Percentiles rank a stretch among this genome's conserved stretches.
phyloP scores from a whole-genome alignment of 30 jellyfish, hydroid and myxozoan species.

The Catostylus mosaicus region DNA sequence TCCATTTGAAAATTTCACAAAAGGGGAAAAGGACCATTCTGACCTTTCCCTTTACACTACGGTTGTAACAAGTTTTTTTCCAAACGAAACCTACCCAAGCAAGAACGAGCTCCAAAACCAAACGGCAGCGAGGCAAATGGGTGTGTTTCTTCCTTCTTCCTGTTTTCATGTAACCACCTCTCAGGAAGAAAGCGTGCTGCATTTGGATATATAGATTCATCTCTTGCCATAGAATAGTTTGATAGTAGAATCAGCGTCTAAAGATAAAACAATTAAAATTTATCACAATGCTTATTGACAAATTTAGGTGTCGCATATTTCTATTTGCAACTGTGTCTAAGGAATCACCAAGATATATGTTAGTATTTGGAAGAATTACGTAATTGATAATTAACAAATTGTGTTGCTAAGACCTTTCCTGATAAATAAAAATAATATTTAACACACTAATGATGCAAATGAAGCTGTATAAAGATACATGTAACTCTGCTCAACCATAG shows the following conservation, averaged over 20 bases:
- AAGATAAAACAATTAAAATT: background rate
- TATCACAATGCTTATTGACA: background rate
- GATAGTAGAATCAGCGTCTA: conserved; percentile 11
- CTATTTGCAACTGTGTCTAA: background rate
- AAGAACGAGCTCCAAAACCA: conserved; percentile 46
- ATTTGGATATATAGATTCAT: conserved; percentile 23
- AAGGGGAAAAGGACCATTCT: no score
- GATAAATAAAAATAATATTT: background rate
- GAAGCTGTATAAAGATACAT: background rate
- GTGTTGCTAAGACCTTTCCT: background rate
- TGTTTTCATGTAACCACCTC: conserved; percentile 60
- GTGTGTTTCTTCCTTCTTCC: background rate
- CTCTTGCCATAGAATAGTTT: conserved; percentile 22
- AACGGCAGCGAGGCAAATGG: conserved; percentile 50
- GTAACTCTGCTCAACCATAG: background rate
- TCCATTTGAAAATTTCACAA: no score
- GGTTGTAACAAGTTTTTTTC: no score
- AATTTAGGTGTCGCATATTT: background rate
- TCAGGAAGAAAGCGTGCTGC: conserved; percentile 40
- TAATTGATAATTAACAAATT: background rate
- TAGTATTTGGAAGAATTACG: background rate
- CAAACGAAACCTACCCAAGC: conserved; percentile 25
- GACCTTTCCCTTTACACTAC: no score
- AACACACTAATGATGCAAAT: background rate
- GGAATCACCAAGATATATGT: background rate